Evolutionary conservation across 1,140 invertebrate genomes (phyloP), one percentile per base, ranked within the genome.

Genomic region (Holcopasites calliopsidis): DNA sequence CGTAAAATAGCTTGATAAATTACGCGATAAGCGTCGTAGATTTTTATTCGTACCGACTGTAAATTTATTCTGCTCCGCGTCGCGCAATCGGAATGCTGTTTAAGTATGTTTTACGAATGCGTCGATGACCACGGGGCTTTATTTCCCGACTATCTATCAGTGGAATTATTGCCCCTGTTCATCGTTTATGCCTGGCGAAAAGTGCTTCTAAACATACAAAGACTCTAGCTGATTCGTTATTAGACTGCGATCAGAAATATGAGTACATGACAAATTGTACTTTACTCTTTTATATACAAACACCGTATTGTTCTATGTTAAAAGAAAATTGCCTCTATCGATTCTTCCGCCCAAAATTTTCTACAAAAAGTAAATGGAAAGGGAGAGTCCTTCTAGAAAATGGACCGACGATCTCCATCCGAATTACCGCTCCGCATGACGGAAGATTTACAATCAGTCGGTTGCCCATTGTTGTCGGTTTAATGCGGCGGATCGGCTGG

Each of bases 31-130:
- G n/a, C 26, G 47, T 31, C 65, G 28, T 65, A 60, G 76, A 80
- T 81, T 80, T 80, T 74, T 76, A 81, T 76, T 71, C 78, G 57
- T n/a, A 33, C 26, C 23, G 33, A 16, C 13, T 57, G 42, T 81
- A 80, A 80, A 81, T 81, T 80, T 79, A 70, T 81, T 80, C 80
- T 3, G 50, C 33, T 18, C 23, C 38, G 38, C 47, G 35, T 13
- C 54, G 21, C 31, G 61, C 73, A 76, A 80, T 70, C 47, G 52
- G 26, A 61, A 64, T 42, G 52, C 38, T 47, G 72, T 60, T 80
- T 76, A 80, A 80, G 76, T 70, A 60, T 80, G 77, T 69, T 81
- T 81, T 80, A 81, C 76, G 72, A 76, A 79, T 60, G 60, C 55
- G 42, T 50, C 64, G 61, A 50, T 49, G 57, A 52, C 50, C 44